Evolutionary conservation across 1,140 invertebrate genomes (phyloP), one percentile per base, ranked within the genome.

Genomic region (Eciton burchellii): DNA sequence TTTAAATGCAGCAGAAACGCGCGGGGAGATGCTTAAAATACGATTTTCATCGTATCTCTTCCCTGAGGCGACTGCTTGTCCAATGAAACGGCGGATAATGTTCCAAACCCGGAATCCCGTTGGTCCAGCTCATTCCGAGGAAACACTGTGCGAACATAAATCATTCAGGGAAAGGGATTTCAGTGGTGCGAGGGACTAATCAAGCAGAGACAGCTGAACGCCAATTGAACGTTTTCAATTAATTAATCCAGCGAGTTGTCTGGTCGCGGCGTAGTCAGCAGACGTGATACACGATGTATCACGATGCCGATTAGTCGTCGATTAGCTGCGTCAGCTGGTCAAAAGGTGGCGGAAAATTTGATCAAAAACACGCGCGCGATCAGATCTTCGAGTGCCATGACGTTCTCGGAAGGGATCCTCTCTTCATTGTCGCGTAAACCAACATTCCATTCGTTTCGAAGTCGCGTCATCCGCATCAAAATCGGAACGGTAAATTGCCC

Each of bases 401-500:
- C 21, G 66, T 47, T 41, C 68, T 8, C 12, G 6, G 24, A 41
- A 66, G 59, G 47, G 24, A 14, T 43, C 26, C 43, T 45, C n/a
- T 41, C 54, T 41, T 74, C 56, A 16, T 6, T 47, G 6, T 6
- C 35, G 6, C 35, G 77, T 72, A 82, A 77, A 41, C 45, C 60
- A 60, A 62, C 82, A 81, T 81, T 83, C n/a, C 74, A 81, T 81
- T 79, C 62, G 82, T 83, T 83, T 81, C 81, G 62, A 66, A 60
- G n/a, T n/a, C 26, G 14, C 72, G 60, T 87, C 79, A 70, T 72
- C 56, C 45, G 41, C 35, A 49, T 1, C 24, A 60, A 35, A 82
- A 81, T 81, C 77, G 59, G 59, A 47, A 49, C 65, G 52, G 60
- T 79, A 77, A 68, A 87, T 83, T 43, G 60, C 56, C 5, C 2